Evolutionary conservation across 2,113 vertebrate species (phyloP), one percentile per base, ranked within the genome.

Genomic region (Anguilla japonica): DNA sequence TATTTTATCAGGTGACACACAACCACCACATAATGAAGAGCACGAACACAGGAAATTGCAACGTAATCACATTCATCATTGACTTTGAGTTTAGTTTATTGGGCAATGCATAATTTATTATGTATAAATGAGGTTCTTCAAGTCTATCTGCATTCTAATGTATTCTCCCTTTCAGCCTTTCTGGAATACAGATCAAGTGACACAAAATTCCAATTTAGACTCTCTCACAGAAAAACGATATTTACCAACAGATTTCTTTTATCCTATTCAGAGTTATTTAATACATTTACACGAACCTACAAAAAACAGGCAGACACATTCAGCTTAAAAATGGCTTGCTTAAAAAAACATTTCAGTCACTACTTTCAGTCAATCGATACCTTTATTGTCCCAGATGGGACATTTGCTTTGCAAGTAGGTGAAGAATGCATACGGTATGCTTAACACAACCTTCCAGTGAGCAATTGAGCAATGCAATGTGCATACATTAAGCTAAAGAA

Each of bases 61-160:
- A 93, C 90, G 93, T 91, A 78, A 89, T 90, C 87, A 83, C 91
- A 91, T 94, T 94, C 93, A 93, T 95, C 93, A 93, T 94, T 93
- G 92, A 93, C 92, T 94, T 92, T 94, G 92, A 93, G 92, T 94
- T 88, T 86, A 91, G 93, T 92, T 94, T 91, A 90, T 91, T 90
- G 91, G 91, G 91, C 89, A 88, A 91, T 95, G 94, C 94, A 95
- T 95, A 93, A 94, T 95, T 93, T 93, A 95, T 91, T 91, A 91
- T 94, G 93, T 93, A 93, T 94, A 92, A 94, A 93, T 90, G 91
- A 91, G 91, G 92, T 89, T 94, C 93, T 67, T 93, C 92, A 90
- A 93, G 91, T 90, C 92, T 90, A 92, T 93, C 87, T 86, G 81
- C 56, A 82, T 86, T 43, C 71, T 92, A 92, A 93, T 94, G 87